Conservation (phyloP, 2,888 invertebrate species). For the Limnephilus rhombicus region DNA sequence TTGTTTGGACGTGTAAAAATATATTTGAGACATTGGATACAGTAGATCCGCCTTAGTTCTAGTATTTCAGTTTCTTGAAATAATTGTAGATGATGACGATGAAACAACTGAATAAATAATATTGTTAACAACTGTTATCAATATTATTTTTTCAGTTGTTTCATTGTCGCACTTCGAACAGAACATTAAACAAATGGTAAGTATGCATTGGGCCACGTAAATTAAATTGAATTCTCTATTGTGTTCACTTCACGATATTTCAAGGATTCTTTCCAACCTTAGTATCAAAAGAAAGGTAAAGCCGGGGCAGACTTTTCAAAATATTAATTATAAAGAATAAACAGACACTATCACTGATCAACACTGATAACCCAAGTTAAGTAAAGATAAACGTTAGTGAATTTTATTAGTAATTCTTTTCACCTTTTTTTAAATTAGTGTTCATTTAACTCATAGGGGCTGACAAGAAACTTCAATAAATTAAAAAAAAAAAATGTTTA, state of each 20-base stretch:
- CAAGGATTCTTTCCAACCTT: neutral
- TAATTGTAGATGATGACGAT: neutral
- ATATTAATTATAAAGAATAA: neutral
- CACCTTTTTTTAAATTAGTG: neutral
- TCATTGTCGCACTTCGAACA: neutral
- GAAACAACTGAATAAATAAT: neutral
- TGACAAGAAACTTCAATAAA: too few species aligned
- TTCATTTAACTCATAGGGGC: too few species aligned
- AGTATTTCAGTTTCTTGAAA: too few species aligned
- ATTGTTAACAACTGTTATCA: neutral
- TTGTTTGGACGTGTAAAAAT: too few species aligned
- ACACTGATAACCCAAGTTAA: neutral
- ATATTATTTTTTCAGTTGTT: neutral
- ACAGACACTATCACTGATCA: neutral
- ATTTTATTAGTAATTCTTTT: too few species aligned
- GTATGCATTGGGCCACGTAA: neutral
- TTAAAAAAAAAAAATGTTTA: too few species aligned
- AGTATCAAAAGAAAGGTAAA: neutral
- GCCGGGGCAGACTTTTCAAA: neutral
- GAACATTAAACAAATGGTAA: neutral
- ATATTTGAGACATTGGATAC: too few species aligned
- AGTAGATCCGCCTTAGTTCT: too few species aligned
- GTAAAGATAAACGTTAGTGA: neutral
- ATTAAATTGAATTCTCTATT: neutral
- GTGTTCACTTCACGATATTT: neutral